A percentile compares a stretch with the other conserved stretches of the same genome.
phyloP scores from a whole-genome alignment of 2,113 vertebrate species.

The Lichenostomus cassidix region DNA sequence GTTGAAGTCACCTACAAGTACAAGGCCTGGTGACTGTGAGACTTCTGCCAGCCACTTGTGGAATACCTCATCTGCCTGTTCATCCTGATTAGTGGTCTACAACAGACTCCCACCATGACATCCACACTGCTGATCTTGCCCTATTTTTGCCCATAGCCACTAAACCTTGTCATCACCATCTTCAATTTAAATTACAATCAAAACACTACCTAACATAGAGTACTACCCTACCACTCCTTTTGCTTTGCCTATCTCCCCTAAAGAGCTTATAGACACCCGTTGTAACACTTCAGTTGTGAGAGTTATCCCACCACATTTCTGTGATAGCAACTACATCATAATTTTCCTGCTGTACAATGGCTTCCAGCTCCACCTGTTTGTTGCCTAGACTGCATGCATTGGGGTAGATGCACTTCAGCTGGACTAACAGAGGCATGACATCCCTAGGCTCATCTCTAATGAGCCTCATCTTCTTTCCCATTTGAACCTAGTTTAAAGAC shows the following conservation, averaged over 20 bases:
- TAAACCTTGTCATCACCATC: not conserved
- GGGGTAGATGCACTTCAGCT: not conserved
- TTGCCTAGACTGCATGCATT: not conserved
- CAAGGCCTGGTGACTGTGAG: not conserved
- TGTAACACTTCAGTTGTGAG: not conserved
- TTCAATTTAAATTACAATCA: not conserved
- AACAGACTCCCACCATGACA: not conserved
- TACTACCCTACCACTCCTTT: not conserved
- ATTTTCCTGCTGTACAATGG: not conserved
- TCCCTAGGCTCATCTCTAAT: no score
- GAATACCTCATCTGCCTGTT: not conserved
- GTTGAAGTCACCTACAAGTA: not conserved
- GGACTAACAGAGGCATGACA: not conserved
- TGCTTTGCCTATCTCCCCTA: not conserved
- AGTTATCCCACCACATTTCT: rapidly evolving
- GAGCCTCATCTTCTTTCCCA: not conserved
- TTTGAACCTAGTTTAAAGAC: not conserved
- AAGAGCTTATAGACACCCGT: not conserved
- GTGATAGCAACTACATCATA: not conserved
- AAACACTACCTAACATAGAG: not conserved
- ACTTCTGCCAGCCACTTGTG: not conserved
- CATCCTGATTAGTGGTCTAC: not conserved
- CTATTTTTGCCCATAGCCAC: rapidly evolving
- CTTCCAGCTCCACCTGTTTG: not conserved
- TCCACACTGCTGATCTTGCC: not conserved